Conservation (phyloP, 35 echinoderm and acorn worm species). For the Heliocidaris erythrogramma region DNA sequence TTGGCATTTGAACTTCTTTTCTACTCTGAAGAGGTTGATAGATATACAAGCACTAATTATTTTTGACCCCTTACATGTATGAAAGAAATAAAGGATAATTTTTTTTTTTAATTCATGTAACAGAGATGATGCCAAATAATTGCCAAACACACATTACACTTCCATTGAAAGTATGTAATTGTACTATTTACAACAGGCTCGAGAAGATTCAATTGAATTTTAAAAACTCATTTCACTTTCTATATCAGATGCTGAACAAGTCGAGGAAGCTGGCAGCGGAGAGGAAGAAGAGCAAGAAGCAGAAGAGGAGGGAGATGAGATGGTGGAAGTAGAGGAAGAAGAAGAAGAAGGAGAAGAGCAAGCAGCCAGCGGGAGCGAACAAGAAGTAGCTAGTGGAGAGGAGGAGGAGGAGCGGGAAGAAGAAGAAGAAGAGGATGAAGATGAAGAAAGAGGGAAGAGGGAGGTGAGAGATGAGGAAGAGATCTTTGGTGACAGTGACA, state of each 20-base stretch:
- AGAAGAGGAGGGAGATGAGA: slow-evolving; percentile 54
- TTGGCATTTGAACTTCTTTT: neutral
- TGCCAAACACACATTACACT: neutral
- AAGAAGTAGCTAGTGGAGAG: slow-evolving; percentile 39
- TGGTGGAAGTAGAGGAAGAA: slow-evolving; percentile 58
- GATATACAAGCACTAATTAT: neutral
- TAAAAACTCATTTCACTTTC: slow-evolving; percentile 14
- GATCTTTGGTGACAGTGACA: slow-evolving; percentile 80
- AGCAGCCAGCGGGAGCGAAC: slow-evolving; percentile 29
- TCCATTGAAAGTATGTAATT: neutral
- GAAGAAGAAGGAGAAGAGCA: slow-evolving; percentile 55
- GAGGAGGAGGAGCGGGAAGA: slow-evolving; percentile 42
- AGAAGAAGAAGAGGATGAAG: slow-evolving; percentile 59
- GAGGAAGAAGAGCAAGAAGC: slow-evolving; percentile 64
- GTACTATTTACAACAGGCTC: neutral
- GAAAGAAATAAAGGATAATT: neutral
- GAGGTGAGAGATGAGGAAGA: slow-evolving; percentile 76
- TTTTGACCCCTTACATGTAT: neutral
- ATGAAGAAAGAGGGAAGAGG: slow-evolving; percentile 65
- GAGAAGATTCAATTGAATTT: no score
- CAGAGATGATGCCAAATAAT: neutral
- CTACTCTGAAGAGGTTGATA: neutral
- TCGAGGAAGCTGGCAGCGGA: slow-evolving; percentile 58
- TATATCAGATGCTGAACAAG: slow-evolving; percentile 47
- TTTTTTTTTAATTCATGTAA: neutral